A percentile compares a stretch with the other conserved stretches of the same genome.
Evolutionary conservation across 2,113 vertebrate species (phyloP).

Genomic region (Chitala chitala): DNA sequence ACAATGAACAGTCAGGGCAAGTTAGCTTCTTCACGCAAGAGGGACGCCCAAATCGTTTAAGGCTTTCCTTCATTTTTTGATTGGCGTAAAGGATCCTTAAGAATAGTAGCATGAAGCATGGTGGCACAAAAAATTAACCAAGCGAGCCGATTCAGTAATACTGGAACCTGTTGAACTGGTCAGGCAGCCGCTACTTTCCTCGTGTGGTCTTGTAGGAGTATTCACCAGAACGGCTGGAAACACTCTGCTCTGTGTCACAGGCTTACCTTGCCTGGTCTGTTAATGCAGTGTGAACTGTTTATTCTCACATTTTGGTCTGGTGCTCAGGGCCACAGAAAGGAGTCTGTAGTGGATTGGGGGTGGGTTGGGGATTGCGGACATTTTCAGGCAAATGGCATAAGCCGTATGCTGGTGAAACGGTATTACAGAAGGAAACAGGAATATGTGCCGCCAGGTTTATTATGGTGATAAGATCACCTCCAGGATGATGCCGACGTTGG

Average conservation of each 20-base stretch:
- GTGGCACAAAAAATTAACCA: no score
- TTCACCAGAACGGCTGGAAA: not conserved
- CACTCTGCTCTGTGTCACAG: not conserved
- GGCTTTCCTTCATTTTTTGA: not conserved
- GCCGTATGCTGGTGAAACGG: not conserved
- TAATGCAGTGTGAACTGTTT: not conserved
- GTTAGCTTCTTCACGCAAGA: not conserved
- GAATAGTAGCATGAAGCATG: not conserved
- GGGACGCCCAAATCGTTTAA: not conserved
- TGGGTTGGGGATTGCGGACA: not conserved
- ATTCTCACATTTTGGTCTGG: constrained; percentile 2
- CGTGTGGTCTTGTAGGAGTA: not conserved
- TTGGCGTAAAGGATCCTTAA: not conserved
- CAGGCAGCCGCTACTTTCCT: no score
- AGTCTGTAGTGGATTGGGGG: not conserved
- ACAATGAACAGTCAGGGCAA: not conserved
- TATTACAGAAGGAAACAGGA: not conserved
- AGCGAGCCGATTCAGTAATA: not conserved
- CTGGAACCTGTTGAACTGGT: constrained; percentile 10
- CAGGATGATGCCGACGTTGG: not conserved
- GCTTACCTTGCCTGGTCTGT: not conserved
- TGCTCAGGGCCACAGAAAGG: not conserved
- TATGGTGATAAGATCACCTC: not conserved
- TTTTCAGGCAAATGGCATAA: not conserved
- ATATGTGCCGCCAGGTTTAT: not conserved